Percentiles rank a stretch among this genome's conserved stretches.
Conservation (phyloP, 2,888 invertebrate species). For the Lysandra coridon region DNA sequence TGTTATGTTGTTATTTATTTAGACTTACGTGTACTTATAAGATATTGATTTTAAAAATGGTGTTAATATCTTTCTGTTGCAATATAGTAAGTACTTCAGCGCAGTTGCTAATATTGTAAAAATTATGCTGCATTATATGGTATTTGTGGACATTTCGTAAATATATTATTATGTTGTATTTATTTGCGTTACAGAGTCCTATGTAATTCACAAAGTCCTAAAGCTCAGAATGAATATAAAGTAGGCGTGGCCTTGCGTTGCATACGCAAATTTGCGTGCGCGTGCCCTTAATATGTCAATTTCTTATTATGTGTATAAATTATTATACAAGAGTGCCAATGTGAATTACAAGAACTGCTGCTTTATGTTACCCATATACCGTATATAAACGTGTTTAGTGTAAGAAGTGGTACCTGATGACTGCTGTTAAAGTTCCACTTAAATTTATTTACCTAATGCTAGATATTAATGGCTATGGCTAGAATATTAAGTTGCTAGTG, state of each 20-base stretch:
- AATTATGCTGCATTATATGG: background rate
- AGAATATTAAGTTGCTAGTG: background rate
- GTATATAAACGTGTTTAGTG: background rate
- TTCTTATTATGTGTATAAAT: background rate
- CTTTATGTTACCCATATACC: background rate
- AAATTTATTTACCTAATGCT: background rate
- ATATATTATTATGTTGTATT: conserved; percentile 1
- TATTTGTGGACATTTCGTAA: background rate
- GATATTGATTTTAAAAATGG: background rate
- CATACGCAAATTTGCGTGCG: background rate
- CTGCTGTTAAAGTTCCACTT: background rate
- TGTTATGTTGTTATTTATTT: background rate
- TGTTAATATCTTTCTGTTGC: background rate
- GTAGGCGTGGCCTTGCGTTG: background rate
- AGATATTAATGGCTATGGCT: background rate
- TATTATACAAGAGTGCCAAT: background rate
- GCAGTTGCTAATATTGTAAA: background rate
- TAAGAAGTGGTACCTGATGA: background rate
- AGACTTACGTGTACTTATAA: background rate
- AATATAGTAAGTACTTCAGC: background rate
- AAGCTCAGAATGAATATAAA: background rate
- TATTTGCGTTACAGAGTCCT: background rate
- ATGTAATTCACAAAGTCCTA: background rate
- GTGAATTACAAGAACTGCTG: conserved; percentile 1
- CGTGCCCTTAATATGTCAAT: background rate